phyloP scores from a whole-genome alignment of 2,888 invertebrate genomes.

The Andrena hattorfiana region DNA sequence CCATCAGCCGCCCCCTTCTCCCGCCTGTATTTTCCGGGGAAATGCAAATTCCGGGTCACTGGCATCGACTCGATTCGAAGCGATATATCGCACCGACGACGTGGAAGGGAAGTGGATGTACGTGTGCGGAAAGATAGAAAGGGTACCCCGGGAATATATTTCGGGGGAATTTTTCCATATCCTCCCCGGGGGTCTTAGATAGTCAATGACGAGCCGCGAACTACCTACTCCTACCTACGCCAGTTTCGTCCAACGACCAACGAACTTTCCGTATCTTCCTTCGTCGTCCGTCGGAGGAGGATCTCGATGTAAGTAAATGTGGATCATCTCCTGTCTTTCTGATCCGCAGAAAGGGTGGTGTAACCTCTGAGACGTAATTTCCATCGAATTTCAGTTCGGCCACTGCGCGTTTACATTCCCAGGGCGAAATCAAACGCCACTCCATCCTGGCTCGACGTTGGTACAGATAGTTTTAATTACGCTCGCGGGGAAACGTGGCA shows the following conservation, averaged over 20 bases:
- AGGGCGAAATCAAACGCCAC: neutral
- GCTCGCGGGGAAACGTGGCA: neutral
- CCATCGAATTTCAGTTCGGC: neutral
- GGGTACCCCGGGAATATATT: constrained; percentile 58
- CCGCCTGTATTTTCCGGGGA: constrained; percentile 69
- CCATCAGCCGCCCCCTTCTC: constrained; percentile 26
- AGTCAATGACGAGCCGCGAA: constrained; percentile 42
- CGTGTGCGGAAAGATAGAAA: constrained; percentile 68
- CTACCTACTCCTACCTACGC: too few species aligned
- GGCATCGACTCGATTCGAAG: constrained; percentile 71
- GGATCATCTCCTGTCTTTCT: too few species aligned
- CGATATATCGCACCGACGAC: constrained; percentile 71
- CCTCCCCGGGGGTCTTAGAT: constrained; percentile 39
- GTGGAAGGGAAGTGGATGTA: constrained; percentile 66
- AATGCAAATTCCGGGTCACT: constrained; percentile 76
- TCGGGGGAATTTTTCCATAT: constrained; percentile 64
- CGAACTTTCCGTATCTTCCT: neutral
- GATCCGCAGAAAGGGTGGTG: too few species aligned
- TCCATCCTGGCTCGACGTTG: neutral
- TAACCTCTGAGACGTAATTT: neutral
- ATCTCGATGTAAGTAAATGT: too few species aligned
- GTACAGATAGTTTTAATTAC: constrained; percentile 17
- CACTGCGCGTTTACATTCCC: neutral
- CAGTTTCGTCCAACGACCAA: neutral
- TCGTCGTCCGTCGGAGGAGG: too few species aligned